These are phyloP conservation scores for Crypturellus undulatus DNA, from an alignment of 2,113 vertebrate species.

Conservation along the genomic window DNA sequence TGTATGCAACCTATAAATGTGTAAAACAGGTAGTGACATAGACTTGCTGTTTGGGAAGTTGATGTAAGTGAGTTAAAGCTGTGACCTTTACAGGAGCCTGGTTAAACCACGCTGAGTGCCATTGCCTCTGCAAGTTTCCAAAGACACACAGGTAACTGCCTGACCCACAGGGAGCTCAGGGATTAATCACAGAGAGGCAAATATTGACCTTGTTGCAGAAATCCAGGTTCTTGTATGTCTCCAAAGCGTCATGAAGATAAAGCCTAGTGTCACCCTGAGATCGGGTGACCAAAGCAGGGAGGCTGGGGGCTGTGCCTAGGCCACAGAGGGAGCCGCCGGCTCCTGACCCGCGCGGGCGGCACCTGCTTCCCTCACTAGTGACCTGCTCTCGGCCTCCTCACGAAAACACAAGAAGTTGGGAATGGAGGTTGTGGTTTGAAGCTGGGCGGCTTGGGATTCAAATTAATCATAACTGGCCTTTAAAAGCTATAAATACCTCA, in stretches of 20 bases:
- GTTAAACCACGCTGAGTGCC: not conserved
- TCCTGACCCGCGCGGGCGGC: not conserved
- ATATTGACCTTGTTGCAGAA: not conserved
- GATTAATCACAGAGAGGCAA: not conserved
- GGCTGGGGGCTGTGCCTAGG: fast-evolving
- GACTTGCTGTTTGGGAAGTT: not conserved
- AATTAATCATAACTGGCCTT: not conserved
- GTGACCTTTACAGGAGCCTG: not conserved
- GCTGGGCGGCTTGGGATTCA: not conserved
- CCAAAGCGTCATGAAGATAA: not conserved
- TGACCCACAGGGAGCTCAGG: not conserved
- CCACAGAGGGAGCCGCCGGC: not conserved
- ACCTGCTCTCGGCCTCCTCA: not conserved
- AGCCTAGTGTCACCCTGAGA: not conserved
- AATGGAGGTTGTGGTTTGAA: not conserved
- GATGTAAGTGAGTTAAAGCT: not conserved
- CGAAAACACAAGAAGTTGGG: not conserved
- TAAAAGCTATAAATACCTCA: not conserved
- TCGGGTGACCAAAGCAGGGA: not conserved
- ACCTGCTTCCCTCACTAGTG: not conserved
- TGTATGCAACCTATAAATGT: slow-evolving; percentile 1
- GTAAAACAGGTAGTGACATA: not conserved
- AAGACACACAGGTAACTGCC: not conserved
- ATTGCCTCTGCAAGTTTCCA: not conserved
- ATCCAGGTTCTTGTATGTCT: not conserved